Conservation (phyloP, 2,113 vertebrate species). For the Antechinus stuartii region DNA sequence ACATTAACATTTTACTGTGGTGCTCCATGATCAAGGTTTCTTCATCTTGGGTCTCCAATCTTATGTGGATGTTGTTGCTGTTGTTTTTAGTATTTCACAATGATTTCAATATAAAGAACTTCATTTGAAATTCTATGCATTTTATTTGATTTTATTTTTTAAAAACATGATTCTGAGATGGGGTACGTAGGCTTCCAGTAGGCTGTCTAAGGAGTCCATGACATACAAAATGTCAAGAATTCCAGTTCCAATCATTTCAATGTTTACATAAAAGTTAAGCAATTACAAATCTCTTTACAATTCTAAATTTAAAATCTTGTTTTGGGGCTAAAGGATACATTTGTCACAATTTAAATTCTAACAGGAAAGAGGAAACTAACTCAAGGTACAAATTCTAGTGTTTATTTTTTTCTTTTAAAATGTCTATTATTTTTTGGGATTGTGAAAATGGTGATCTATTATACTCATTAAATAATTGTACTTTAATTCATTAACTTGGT, state of each 20-base stretch:
- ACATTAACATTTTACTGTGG: neutral
- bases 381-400: neutral
- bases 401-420: neutral
- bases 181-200: neutral
- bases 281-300: neutral
- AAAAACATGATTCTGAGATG: neutral
- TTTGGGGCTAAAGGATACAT: neutral
- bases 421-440: neutral
- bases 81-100: neutral
- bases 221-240: neutral
- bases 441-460: conserved; percentile 1
- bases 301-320: neutral
- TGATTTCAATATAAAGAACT: neutral
- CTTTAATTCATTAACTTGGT: neutral
- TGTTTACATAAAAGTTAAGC: neutral
- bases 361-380: too few species aligned
- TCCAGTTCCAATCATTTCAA: neutral
- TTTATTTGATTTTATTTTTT: neutral
- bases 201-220: neutral
- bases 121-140: neutral
- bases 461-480: neutral
- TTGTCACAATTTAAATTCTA: neutral
- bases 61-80: neutral
- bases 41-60: neutral
- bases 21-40: neutral